A percentile compares a stretch with the other conserved stretches of the same genome.
phyloP scores from a whole-genome alignment of 2,888 invertebrate species.

The Graphium colonna region DNA sequence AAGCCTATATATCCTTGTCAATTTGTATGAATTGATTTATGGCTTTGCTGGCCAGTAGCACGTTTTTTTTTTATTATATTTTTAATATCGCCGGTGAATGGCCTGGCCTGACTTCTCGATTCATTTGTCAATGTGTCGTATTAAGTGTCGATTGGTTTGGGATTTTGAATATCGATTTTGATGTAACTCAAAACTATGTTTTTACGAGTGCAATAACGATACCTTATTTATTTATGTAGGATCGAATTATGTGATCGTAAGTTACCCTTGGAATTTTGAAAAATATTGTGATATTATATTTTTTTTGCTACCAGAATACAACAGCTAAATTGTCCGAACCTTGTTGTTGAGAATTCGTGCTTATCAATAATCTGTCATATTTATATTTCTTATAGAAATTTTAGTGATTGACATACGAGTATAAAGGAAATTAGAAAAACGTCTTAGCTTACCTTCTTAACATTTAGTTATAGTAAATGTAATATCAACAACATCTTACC shows the following conservation, averaged over 20 bases:
- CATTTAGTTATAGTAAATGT: no score
- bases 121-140: slow-evolving; percentile 61
- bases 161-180: slow-evolving; percentile 56
- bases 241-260: neutral
- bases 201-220: slow-evolving; percentile 8
- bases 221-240: no score
- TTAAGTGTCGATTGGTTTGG: slow-evolving; percentile 48
- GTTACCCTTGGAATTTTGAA: no score
- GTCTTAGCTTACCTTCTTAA: no score
- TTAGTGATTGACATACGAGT: no score
- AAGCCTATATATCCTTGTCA: slow-evolving; percentile 29
- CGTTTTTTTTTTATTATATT: slow-evolving; percentile 26
- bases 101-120: slow-evolving; percentile 47
- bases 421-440: no score
- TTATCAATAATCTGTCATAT: no score
- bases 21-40: slow-evolving; percentile 67
- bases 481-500: no score
- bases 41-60: slow-evolving; percentile 61
- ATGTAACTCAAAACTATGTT: slow-evolving; percentile 36
- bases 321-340: no score
- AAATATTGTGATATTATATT: no score
- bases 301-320: no score
- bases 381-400: no score
- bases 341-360: neutral
- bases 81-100: slow-evolving; percentile 47